Base-by-base conservation (phyloP, 2,113 vertebrate species). In the Urocynchramus pylzowi region DNA sequence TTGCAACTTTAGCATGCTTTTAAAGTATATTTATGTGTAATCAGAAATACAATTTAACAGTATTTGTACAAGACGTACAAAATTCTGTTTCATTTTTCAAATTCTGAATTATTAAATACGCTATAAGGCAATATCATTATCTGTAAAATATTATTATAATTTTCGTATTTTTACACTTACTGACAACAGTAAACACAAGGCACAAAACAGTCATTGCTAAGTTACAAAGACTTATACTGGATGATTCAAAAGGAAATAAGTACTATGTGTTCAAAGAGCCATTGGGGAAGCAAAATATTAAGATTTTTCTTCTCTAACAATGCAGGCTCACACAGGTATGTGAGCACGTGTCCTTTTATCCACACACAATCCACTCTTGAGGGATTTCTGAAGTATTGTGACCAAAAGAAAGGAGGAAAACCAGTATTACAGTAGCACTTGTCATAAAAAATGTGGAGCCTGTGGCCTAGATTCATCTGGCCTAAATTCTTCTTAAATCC, bases 401-500 rank as follows among this genome's bases (percentile, higher is more conserved):
- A 67, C 68, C 15, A 2, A 78, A 88, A 74, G 33, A 76, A 80
- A 93, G 47, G 14, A 87, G n/a, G 22, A 87, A 84, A 95, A 89
- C 5, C 35, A 74, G 35, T 65, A 78, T 54, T 79, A 95, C 68
- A 93, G 80, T 68, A 79, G 41, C 31, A 70, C 44, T 87, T 90
- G 85, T 93, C 90, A 94, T 70, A 75, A 86, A 88, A 92, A 74
- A 49, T 31, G 42, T 74, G 44, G 61, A 68, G 73, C 41, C 37
- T 68, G 80, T 95, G 92, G 86, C 96, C 94, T 88, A 90, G 94
- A 95, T 96, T 92, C 33, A 81, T 87, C 83, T 92, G 95, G 94
- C 91, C 89, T 93, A 77, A 97, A 96, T 96, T 96, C 94, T 83
- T 13, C 53, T 44, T 82, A 94, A 96, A 83, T 75, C 91, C 53